phyloP scores from a whole-genome alignment of 23 tunicate species.

The Phallusia fumigata region DNA sequence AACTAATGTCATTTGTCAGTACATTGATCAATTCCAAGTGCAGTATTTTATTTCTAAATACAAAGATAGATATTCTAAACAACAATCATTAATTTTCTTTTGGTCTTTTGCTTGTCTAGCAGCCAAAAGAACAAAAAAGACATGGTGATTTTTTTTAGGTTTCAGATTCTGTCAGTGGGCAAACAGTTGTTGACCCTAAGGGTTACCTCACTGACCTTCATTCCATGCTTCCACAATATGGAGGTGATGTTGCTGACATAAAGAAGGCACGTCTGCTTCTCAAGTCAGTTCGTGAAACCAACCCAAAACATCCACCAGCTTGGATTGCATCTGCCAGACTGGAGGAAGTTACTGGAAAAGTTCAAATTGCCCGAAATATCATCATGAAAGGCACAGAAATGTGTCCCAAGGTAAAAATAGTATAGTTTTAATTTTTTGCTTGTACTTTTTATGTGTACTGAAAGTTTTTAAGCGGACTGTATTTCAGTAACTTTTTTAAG shows the following conservation, averaged over 20 bases:
- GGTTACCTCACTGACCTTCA: conserved; percentile 98
- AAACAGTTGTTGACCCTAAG: conserved; percentile 98
- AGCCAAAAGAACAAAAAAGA: too few relatives aligned
- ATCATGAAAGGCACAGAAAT: conserved; percentile 99
- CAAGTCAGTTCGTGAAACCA: conserved; percentile 97
- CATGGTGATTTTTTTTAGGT: conserved; percentile 36
- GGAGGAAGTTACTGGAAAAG: conserved; percentile 96
- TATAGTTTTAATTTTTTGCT: neutral
- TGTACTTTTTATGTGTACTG: neutral
- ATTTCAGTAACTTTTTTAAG: too few relatives aligned
- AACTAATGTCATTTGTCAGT: too few relatives aligned
- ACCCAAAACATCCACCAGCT: conserved; percentile 99
- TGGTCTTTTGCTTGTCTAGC: too few relatives aligned
- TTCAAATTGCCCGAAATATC: conserved; percentile 74
- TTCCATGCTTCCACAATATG: conserved; percentile 95
- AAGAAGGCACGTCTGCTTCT: conserved; percentile 91
- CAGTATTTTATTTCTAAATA: neutral
- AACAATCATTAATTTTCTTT: too few relatives aligned
- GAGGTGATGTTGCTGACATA: conserved; percentile 95
- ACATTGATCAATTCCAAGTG: too few relatives aligned
- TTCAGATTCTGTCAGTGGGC: conserved; percentile 98
- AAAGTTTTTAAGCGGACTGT: too few relatives aligned
- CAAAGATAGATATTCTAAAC: too few relatives aligned
- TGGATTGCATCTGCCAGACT: conserved; percentile 99
- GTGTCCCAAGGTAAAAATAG: conserved; percentile 88